These are phyloP conservation scores for Drosophila jambulina DNA, from an alignment of 1,140 invertebrate species.

Conservation along the genomic window DNA sequence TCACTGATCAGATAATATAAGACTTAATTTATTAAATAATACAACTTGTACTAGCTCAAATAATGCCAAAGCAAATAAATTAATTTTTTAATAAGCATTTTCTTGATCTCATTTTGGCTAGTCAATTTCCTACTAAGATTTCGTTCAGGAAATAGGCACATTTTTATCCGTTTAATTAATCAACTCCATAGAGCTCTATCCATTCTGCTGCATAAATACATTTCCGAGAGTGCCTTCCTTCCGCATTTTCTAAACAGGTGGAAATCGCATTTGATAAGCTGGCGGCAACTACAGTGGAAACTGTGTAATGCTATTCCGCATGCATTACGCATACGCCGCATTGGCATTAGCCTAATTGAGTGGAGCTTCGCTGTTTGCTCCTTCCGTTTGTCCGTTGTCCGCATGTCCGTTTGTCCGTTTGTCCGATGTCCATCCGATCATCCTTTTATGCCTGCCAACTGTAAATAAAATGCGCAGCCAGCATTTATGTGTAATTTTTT, in stretches of 20 bases:
- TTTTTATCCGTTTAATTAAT: constrained; percentile 44
- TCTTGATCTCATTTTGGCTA: not conserved
- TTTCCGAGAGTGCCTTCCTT: constrained; percentile 31
- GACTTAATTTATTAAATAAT: not conserved
- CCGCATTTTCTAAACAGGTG: constrained; percentile 38
- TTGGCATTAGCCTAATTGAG: constrained; percentile 77
- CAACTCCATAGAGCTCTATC: constrained; percentile 3
- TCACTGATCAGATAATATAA: not conserved
- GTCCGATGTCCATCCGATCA: constrained; percentile 60
- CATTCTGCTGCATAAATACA: constrained; percentile 26
- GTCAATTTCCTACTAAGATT: constrained; percentile 15
- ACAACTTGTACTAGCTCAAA: no score
- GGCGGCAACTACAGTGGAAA: constrained; percentile 31
- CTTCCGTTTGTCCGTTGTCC: constrained; percentile 1
- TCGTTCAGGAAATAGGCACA: not conserved
- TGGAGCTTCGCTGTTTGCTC: constrained; percentile 48
- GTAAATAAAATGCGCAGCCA: constrained; percentile 79
- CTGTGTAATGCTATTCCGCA: constrained; percentile 16
- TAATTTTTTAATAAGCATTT: not conserved
- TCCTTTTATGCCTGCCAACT: constrained; percentile 71
- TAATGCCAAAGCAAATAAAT: not conserved
- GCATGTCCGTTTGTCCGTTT: not conserved
- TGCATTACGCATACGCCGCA: constrained; percentile 67
- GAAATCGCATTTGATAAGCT: constrained; percentile 55
- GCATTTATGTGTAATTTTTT: constrained; percentile 66